A percentile compares a stretch with the other conserved stretches of the same genome.
Conservation (phyloP, 2,888 invertebrate species). For the Atrina japonica region DNA sequence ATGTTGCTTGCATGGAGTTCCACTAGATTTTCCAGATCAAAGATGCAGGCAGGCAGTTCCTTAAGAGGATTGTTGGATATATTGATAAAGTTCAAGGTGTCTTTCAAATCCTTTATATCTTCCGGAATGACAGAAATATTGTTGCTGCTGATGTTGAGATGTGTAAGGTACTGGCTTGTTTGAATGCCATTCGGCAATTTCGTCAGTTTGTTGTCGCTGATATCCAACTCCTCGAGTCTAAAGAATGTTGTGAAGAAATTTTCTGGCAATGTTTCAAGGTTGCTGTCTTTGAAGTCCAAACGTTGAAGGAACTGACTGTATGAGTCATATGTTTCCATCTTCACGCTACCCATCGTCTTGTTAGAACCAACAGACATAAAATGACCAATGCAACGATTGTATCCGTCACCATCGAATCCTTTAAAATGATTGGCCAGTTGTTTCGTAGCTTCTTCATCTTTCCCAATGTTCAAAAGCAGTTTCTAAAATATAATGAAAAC, state of each 20-base stretch:
- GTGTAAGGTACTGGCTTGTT: not conserved
- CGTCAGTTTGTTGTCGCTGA: conserved; percentile 60
- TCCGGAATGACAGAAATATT: conserved; percentile 51
- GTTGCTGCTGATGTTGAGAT: conserved; percentile 43
- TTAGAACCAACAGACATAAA: conserved; percentile 49
- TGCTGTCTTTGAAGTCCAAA: conserved; percentile 63
- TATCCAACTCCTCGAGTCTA: conserved; percentile 59
- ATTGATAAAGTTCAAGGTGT: conserved; percentile 55
- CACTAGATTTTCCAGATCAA: not conserved
- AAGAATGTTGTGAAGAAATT: conserved; percentile 60
- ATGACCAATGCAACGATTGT: conserved; percentile 60
- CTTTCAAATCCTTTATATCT: conserved; percentile 46
- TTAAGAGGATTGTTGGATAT: conserved; percentile 46
- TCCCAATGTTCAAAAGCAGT: conserved; percentile 11
- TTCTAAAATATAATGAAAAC: conserved; percentile 9
- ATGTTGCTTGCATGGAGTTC: conserved; percentile 36
- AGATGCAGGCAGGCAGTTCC: conserved; percentile 15
- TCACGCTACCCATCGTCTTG: conserved; percentile 42
- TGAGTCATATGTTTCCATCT: conserved; percentile 41
- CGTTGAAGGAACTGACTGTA: conserved; percentile 53
- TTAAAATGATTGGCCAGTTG: conserved; percentile 12
- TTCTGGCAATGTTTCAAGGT: conserved; percentile 52
- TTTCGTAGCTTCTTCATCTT: conserved; percentile 17
- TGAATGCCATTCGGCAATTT: conserved; percentile 13
- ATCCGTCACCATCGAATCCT: conserved; percentile 27